phyloP scores from a whole-genome alignment of 2,113 vertebrate genomes.

The Hippocampus guttulatus region DNA sequence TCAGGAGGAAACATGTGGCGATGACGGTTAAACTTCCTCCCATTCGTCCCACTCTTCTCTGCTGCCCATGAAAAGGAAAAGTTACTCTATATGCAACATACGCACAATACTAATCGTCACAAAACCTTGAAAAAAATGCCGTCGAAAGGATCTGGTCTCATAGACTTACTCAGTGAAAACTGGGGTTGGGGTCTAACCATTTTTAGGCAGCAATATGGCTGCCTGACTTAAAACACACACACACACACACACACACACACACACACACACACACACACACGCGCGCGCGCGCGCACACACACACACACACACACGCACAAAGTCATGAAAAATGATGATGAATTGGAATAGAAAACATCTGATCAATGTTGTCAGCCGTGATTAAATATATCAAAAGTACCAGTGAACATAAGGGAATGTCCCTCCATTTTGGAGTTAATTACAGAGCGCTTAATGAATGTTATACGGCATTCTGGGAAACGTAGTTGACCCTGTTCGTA shows the following conservation, averaged over 20 bases:
- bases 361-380: neutral
- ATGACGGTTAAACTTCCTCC: neutral
- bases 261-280: neutral
- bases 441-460: neutral
- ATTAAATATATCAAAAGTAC: neutral
- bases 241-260: neutral
- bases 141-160: no score
- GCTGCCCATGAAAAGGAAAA: neutral
- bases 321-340: neutral
- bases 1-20: slow-evolving; percentile 1
- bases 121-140: neutral
- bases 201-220: neutral
- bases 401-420: no score
- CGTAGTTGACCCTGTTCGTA: neutral
- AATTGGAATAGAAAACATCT: neutral
- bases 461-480: neutral
- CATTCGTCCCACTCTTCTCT: neutral
- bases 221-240: neutral
- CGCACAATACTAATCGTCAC: neutral
- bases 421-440: no score
- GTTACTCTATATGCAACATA: neutral
- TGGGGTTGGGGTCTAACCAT: neutral
- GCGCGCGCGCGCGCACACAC: neutral
- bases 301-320: neutral
- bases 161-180: neutral